Conservation (phyloP, 1,140 invertebrate species). For the Scaptomyza pallida region DNA sequence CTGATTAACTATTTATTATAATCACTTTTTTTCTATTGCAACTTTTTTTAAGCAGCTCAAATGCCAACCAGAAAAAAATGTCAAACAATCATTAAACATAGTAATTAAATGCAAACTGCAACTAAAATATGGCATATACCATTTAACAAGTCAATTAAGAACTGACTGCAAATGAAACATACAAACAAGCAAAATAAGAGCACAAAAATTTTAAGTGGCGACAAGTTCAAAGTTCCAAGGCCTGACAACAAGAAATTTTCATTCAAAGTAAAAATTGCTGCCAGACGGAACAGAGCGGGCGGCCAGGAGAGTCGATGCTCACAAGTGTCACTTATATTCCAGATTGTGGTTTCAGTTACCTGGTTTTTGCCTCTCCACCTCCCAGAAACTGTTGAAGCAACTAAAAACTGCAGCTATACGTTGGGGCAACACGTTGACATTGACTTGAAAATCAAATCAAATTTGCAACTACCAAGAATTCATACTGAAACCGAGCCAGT, state of each 20-base stretch:
- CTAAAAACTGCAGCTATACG: slow-evolving; percentile 6
- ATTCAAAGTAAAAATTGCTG: slow-evolving; percentile 40
- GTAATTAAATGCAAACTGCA: slow-evolving; percentile 7
- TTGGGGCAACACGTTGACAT: slow-evolving; percentile 34
- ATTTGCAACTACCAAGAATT: slow-evolving; percentile 22
- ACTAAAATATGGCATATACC: slow-evolving; percentile 4
- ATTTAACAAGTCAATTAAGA: slow-evolving; percentile 40
- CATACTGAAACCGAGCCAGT: background rate
- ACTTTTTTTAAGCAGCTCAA: slow-evolving; percentile 1
- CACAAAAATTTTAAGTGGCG: slow-evolving; percentile 2
- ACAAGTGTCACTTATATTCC: slow-evolving; percentile 23
- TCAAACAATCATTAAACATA: background rate
- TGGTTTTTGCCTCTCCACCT: background rate
- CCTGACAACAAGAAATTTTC: slow-evolving; percentile 32
- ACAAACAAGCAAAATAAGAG: slow-evolving; percentile 1
- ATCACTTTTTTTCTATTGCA: background rate
- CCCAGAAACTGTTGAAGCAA: background rate
- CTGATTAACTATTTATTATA: background rate
- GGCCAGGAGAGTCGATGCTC: background rate
- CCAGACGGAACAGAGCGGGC: background rate
- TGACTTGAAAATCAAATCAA: slow-evolving; percentile 64
- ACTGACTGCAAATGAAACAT: slow-evolving; percentile 33
- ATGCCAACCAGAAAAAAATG: slow-evolving; percentile 28
- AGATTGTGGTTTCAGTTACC: background rate
- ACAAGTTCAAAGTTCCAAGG: slow-evolving; percentile 27